A percentile compares a stretch with the other conserved stretches of the same genome.
These are phyloP conservation scores for Magallana nippona DNA, from an alignment of 2,888 invertebrate genomes.

Conservation along the genomic window DNA sequence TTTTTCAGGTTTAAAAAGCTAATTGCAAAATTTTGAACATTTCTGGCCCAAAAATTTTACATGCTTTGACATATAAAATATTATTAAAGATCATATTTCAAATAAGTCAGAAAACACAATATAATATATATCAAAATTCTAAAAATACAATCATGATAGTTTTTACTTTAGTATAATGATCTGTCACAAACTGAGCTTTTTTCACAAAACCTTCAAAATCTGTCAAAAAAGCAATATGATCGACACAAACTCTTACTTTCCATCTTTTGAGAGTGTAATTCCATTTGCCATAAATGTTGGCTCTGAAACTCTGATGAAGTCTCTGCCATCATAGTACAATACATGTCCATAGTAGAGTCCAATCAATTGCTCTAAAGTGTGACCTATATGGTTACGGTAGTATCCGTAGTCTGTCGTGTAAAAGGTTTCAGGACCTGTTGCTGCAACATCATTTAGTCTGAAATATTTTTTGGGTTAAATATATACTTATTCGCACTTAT, in stretches of 20 bases:
- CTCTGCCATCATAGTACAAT: constrained; percentile 42
- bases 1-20: no score
- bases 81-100: no score
- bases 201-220: not conserved
- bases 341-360: constrained; percentile 32
- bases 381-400: constrained; percentile 8
- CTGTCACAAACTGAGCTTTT: no score
- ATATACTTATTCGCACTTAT: not conserved
- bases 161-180: no score
- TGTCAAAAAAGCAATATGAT: not conserved
- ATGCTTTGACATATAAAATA: no score
- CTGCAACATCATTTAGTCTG: constrained; percentile 51
- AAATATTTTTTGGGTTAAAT: constrained; percentile 9
- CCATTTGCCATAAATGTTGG: constrained; percentile 41
- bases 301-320: constrained; percentile 36
- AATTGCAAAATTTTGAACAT: no score
- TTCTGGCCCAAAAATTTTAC: no score
- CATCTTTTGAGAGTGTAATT: constrained; percentile 27
- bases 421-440: constrained; percentile 42
- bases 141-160: no score
- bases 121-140: no score
- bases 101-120: no score
- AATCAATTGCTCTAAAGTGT: constrained; percentile 4
- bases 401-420: constrained; percentile 42
- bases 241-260: constrained; percentile 27